Conservation (phyloP, 2,113 vertebrate genomes). For the Dermatemys mawii region DNA sequence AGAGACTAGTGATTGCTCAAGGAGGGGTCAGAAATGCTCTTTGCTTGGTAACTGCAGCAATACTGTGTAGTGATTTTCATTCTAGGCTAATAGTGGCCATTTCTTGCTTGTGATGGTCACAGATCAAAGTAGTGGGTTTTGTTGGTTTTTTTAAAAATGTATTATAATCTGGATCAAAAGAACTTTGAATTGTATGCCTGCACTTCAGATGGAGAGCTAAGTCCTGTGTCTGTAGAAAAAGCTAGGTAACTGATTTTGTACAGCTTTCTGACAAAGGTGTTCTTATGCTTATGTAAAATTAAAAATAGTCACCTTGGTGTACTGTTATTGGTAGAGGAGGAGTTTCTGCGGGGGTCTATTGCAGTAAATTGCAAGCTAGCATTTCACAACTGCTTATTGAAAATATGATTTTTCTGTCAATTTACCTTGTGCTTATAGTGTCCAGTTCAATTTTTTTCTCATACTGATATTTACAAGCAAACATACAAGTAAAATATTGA, state of each 20-base stretch:
- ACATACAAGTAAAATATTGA: not conserved
- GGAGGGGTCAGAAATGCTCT: not conserved
- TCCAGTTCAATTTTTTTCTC: not conserved
- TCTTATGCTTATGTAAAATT: not conserved
- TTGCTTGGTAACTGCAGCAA: rapidly evolving
- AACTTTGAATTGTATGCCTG: not conserved
- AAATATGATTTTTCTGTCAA: not conserved
- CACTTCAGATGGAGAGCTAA: not conserved
- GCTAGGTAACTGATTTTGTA: not conserved
- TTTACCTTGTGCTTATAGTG: slow-evolving; percentile 26
- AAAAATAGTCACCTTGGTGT: not conserved
- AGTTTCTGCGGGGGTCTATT: not conserved
- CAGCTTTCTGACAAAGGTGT: not conserved
- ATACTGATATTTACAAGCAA: not conserved
- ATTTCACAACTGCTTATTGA: not conserved
- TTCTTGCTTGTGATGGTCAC: not conserved
- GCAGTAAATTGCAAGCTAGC: not conserved
- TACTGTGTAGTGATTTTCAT: not conserved
- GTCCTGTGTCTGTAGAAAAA: not conserved
- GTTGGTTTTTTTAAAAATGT: not conserved
- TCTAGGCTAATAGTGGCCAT: not conserved
- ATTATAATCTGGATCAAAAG: not conserved
- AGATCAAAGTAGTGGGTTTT: rapidly evolving
- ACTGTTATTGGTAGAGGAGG: not conserved
- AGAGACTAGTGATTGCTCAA: not conserved